A percentile compares a stretch with the other conserved stretches of the same genome.
These are phyloP conservation scores for Drosophila sucinea DNA, from an alignment of 1,140 invertebrate genomes.

Conservation along the genomic window DNA sequence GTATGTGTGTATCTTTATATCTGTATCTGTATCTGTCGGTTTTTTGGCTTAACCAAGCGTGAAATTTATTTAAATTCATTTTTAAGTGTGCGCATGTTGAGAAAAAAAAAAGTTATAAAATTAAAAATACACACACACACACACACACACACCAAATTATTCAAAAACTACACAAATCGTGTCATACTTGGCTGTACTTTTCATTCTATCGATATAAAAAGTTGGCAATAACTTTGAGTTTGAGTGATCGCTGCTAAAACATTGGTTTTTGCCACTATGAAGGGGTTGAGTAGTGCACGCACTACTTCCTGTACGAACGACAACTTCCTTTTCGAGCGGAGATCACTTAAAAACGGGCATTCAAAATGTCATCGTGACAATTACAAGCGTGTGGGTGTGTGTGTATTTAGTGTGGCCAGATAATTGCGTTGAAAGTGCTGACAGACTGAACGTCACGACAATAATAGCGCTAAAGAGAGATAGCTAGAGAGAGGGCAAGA, in stretches of 20 bases:
- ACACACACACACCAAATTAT: slow-evolving; percentile 3
- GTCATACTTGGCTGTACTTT: slow-evolving; percentile 7
- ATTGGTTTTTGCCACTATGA: too few species aligned
- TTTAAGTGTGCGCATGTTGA: slow-evolving; percentile 77
- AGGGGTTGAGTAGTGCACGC: too few species aligned
- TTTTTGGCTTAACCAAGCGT: slow-evolving; percentile 73
- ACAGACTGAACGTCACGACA: slow-evolving; percentile 62
- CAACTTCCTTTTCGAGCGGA: too few species aligned
- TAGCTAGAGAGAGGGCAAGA: slow-evolving; percentile 12
- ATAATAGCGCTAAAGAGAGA: slow-evolving; percentile 20
- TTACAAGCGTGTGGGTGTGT: slow-evolving; percentile 34
- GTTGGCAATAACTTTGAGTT: too few species aligned
- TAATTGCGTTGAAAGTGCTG: slow-evolving; percentile 76
- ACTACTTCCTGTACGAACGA: too few species aligned
- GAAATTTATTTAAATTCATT: slow-evolving; percentile 82
- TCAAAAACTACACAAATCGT: slow-evolving; percentile 20
- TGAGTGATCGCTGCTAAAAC: too few species aligned
- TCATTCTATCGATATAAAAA: neutral
- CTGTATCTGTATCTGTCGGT: slow-evolving; percentile 39
- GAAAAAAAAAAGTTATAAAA: slow-evolving; percentile 43
- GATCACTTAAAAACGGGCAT: slow-evolving; percentile 29
- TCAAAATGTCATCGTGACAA: slow-evolving; percentile 54
- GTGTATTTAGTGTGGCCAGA: slow-evolving; percentile 52
- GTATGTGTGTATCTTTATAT: slow-evolving; percentile 22
- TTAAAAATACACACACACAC: slow-evolving; percentile 31